phyloP scores from a whole-genome alignment of 2,888 invertebrate genomes.

The Alentia gelatinosa region DNA sequence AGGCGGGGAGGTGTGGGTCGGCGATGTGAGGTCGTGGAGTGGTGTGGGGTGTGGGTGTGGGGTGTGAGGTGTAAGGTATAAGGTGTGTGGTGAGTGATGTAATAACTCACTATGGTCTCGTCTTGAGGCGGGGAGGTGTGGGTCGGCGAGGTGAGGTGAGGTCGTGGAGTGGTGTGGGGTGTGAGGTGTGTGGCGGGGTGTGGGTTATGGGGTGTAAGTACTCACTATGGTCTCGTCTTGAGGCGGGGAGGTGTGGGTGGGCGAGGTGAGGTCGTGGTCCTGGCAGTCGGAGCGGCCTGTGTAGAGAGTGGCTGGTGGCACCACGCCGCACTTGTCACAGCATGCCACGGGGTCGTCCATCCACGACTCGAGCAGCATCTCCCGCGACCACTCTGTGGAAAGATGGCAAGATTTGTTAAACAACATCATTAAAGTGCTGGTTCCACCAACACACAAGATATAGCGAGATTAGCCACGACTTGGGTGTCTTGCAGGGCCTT shows the following conservation, averaged over 20 bases:
- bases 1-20: no score
- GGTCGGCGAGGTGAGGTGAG: conserved; percentile 49
- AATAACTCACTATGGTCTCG: conserved; percentile 55
- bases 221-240: conserved; percentile 52
- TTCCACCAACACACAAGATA: not conserved
- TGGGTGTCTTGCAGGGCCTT: no score
- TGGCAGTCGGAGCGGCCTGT: not conserved
- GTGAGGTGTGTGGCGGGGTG: not conserved
- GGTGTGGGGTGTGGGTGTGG: no score
- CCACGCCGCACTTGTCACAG: conserved; percentile 86
- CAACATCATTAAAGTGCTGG: not conserved
- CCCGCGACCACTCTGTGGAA: conserved; percentile 86
- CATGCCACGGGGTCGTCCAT: conserved; percentile 86
- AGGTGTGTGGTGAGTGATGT: not conserved
- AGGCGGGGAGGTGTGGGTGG: conserved; percentile 49
- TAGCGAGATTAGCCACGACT: not conserved
- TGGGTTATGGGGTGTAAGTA: not conserved
- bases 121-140: conserved; percentile 12
- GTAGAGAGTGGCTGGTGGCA: conserved; percentile 82
- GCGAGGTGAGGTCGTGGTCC: conserved; percentile 57
- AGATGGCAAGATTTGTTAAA: not conserved
- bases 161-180: conserved; percentile 2
- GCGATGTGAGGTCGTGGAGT: no score
- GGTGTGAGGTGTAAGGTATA: no score
- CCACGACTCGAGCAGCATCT: conserved; percentile 86